Base-by-base conservation (phyloP, 2,113 vertebrate genomes). In the Holacanthus passer region DNA sequence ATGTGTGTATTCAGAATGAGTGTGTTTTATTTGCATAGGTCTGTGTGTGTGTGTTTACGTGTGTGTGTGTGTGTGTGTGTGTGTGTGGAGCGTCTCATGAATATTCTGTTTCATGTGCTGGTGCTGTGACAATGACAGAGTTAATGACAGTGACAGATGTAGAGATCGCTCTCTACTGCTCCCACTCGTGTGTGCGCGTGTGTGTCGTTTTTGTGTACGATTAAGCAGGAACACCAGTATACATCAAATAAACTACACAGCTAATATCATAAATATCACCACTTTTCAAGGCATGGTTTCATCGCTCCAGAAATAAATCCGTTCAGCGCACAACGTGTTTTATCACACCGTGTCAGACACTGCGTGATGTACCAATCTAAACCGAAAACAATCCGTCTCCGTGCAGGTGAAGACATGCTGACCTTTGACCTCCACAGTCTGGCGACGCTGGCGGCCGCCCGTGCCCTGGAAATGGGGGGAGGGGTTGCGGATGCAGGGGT, bases 391-490 rank as follows among this genome's bases (percentile, higher is more conserved):
- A 82, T 88, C 77, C 39, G 13, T 89, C 84, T 88, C 73, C 2
- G 14, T 19, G 66, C 95, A 95, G 97, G 96, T 81, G 96, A 97
- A 86, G 96, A 97, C 39, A 75, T 94, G 89, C 93, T 97, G 90
- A 96, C 96, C 88, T 97, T 97, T 89, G 97, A 98, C 94, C 96
- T 99, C 70, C 96, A 95, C 91, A 97, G 96, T 90, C 94, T 99
- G 84, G 98, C 98, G 16, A 98, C 97, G 0, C 95, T 99, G 83
- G 97, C 97, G 2, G 95, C 97, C 0, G 98, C 97, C 84, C 97
- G 97, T 81, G 96, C 97, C 1, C 94, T 95, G 78, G 96, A 97
- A 84, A 88, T 93, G 86, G 94, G 90, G 81, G 94, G 93, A 24
- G 88, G 71, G 50, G 69, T 43, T 1, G 77, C 2, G 7, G 74